Evolutionary conservation across 2,113 vertebrate genomes (phyloP), one percentile per base, ranked within the genome.

Genomic region (Bos javanicus): DNA sequence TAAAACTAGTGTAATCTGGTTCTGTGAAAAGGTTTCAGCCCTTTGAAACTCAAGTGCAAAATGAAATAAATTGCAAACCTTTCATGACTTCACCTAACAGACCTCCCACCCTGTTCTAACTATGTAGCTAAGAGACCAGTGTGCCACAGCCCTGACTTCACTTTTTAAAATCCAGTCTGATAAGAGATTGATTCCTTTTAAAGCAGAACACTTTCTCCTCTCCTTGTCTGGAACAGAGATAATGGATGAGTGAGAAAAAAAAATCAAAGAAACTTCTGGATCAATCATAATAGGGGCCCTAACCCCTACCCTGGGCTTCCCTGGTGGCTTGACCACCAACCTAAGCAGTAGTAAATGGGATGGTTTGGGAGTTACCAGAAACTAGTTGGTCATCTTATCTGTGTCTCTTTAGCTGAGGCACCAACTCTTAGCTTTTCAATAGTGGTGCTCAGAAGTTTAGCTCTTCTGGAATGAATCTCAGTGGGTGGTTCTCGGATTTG

Each of bases 341-440:
- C 5, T 39, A 74, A 84, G 33, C 46, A 36, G 26, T 50, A 71
- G 56, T 28, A 57, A 67, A 33, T 33, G n/a, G 15, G 43, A 60
- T 50, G 30, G 28, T 33, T 17, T 80, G 28, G 62, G 80, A 78
- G n/a, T 28, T 48, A 30, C 6, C 50, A 46, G 25, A 54, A 64
- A 2, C 30, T 74, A 81, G 48, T 19, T 54, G 85, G 80, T 52
- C 19, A 48, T 39, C 10, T 52, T 92, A 3, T 25, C 21, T 96
- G 84, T 57, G 33, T 91, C 91, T 67, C 89, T 83, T 87, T 88
- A 97, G 78, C 23, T 59, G 57, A 94, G 21, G 30, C 78, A 76
- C 78, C 95, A 54, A 30, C 76, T 98, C 76, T 96, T 95, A 94
- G 90, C 94, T 78, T 95, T 76, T 91, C 3, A 64, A 76, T 15